Base-by-base conservation (phyloP, 2,888 invertebrate species). In the Pyralis farinalis region DNA sequence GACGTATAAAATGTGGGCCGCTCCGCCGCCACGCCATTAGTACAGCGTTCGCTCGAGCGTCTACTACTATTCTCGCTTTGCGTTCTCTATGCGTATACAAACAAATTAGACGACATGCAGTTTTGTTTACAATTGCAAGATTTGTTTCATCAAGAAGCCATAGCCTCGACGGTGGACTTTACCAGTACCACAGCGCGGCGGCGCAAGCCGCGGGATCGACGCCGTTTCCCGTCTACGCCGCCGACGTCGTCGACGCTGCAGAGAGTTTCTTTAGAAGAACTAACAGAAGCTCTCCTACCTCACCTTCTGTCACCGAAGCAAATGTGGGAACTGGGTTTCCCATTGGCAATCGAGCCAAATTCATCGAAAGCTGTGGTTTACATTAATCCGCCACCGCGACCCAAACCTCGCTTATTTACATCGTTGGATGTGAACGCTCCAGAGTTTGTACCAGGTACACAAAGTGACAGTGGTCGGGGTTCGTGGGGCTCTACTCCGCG, bases 311-410 rank as follows among this genome's bases (percentile, higher is more conserved):
- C 90, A 12, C 85, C 87, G 5, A 90, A 92, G 51, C 90, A 93
- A 44, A 83, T 95, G 74, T 85, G 92, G 53, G 89, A 90, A 7
- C 87, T 93, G 49, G 95, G 96, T 1, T 96, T 93, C 63, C 96
- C 96, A 0, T 82, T 94, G 5, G 92, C 93, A 57, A 91, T 92
- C 48, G 88, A 89, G 35, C 71, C 89, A 7, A 87, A 90, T 50
- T 92, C 92, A 1, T 91, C 91, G 28, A 89, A 90, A 56, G 93
- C 92, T 4, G 90, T 93, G 53, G 91, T 94, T 40, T 92, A 91
- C 64, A 92, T 92, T 42, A 83, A 83, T 59, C 89, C 90, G 40
- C 78, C 90, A 58, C 90, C 90, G 43, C 83, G 89, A 52, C 78
- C 85, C 49, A 72, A 79, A 61, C 74, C 71, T 44, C 52, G 68